Evolutionary conservation across 2,888 invertebrate species (phyloP).

Genomic region (Acronicta leporina): DNA sequence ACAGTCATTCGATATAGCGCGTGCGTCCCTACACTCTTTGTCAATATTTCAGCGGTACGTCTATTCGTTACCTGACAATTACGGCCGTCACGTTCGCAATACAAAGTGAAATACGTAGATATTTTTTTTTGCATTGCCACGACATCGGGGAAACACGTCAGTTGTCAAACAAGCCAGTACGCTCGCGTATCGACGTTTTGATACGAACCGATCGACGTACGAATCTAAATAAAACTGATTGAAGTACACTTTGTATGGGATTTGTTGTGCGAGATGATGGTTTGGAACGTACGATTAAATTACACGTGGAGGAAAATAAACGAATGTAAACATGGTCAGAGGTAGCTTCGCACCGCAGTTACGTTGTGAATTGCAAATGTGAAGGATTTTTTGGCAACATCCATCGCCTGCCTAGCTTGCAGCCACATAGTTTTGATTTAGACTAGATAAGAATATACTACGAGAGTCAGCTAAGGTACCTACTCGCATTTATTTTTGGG

Average conservation of each 20-base stretch:
- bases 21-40: conserved; percentile 33
- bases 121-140: conserved; percentile 46
- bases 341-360: conserved; percentile 9
- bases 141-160: conserved; percentile 48
- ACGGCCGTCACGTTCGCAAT: conserved; percentile 46
- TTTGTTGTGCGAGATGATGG: conserved; percentile 42
- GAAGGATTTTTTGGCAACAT: background rate
- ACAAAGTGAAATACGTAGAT: conserved; percentile 49
- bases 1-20: conserved; percentile 47
- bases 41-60: conserved; percentile 50
- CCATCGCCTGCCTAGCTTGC: background rate
- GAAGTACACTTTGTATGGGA: conserved; percentile 47
- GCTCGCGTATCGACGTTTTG: conserved; percentile 46
- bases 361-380: background rate
- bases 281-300: conserved; percentile 41
- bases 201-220: conserved; percentile 48
- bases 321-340: conserved; percentile 25
- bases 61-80: conserved; percentile 61
- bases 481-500: background rate
- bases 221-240: conserved; percentile 58
- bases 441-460: background rate
- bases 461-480: background rate
- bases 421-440: conserved; percentile 1
- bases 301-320: conserved; percentile 31
- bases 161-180: conserved; percentile 50